Conservation (phyloP, 2,113 vertebrate species). For the Meleagris gallopavo region DNA sequence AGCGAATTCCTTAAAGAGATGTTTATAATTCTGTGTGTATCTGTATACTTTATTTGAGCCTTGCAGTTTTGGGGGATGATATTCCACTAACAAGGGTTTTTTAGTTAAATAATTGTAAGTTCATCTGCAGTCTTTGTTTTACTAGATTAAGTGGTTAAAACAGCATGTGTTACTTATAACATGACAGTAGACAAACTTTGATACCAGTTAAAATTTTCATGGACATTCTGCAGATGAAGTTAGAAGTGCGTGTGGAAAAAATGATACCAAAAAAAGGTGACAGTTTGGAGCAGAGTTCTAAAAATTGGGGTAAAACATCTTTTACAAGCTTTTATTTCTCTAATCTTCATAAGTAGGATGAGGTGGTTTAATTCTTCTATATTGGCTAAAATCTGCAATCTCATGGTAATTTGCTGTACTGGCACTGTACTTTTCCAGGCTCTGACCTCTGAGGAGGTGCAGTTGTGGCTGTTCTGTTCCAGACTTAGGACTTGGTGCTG, state of each 20-base stretch:
- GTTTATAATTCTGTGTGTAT: background rate
- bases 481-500: background rate
- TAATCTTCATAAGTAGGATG: background rate
- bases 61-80: background rate
- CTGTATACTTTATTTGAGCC: background rate
- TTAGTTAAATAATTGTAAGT: background rate
- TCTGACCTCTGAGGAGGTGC: background rate
- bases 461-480: background rate
- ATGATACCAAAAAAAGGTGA: background rate
- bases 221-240: background rate
- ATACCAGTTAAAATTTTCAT: background rate
- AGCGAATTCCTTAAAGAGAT: background rate
- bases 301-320: background rate
- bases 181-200: background rate
- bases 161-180: background rate
- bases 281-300: background rate
- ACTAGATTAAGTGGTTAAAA: background rate
- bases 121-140: background rate
- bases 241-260: background rate
- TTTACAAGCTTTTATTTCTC: background rate
- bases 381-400: background rate
- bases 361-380: background rate
- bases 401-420: background rate
- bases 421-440: background rate
- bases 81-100: background rate